Evolutionary conservation across 1,140 invertebrate genomes (phyloP).

Genomic region (Portunus trituberculatus): DNA sequence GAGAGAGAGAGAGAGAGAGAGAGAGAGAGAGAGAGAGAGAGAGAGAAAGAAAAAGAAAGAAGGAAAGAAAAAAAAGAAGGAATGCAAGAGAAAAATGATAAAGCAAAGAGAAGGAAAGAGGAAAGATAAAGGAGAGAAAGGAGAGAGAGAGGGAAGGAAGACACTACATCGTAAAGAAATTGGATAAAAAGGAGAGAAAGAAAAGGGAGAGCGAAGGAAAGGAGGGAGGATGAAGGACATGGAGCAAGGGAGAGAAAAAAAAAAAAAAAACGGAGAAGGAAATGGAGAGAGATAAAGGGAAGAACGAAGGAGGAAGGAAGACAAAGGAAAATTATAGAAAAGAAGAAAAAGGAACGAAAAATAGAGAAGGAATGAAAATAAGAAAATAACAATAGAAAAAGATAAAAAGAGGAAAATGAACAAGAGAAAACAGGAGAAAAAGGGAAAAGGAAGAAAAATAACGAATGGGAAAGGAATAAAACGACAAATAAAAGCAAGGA

Average conservation of each 20-base stretch:
- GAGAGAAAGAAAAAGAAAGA: too few relatives aligned
- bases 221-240: background rate
- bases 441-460: background rate
- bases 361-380: background rate
- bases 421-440: background rate
- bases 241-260: background rate
- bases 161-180: background rate
- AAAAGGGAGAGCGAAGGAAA: background rate
- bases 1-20: too few relatives aligned
- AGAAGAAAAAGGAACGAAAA: background rate
- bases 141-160: background rate
- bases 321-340: background rate
- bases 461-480: background rate
- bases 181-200: background rate
- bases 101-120: background rate
- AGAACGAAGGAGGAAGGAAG: background rate
- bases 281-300: background rate
- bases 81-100: background rate
- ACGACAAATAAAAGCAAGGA: background rate
- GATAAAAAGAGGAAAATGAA: background rate
- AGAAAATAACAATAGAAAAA: background rate
- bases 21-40: too few relatives aligned
- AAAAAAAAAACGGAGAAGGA: background rate
- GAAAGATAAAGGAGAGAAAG: background rate
- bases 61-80: background rate